phyloP scores from a whole-genome alignment of 2,888 invertebrate species.

The Theretra japonica region DNA sequence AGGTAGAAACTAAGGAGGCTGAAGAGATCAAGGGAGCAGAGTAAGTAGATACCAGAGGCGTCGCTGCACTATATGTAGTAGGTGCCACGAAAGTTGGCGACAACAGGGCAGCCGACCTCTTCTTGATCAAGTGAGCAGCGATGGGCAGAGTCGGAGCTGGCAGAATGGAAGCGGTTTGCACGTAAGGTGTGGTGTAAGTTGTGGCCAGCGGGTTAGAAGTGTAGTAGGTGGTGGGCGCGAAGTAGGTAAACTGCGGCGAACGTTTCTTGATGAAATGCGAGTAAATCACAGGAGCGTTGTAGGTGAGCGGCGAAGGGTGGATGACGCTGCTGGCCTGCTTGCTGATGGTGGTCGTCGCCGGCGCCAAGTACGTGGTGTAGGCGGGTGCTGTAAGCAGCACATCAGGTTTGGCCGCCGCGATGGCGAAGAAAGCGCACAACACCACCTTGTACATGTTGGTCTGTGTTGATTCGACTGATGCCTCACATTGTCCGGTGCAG shows the following conservation, averaged over 20 bases:
- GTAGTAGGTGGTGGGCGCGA: constrained; percentile 50
- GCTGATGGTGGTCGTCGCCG: constrained; percentile 67
- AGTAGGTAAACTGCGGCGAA: constrained; percentile 39
- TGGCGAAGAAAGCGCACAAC: constrained; percentile 85
- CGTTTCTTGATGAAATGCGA: constrained; percentile 61
- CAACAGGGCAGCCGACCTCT: constrained; percentile 55
- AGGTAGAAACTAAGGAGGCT: constrained; percentile 54
- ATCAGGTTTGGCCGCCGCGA: constrained; percentile 77
- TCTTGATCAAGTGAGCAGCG: constrained; percentile 65
- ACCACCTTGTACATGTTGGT: constrained; percentile 84
- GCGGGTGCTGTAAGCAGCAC: constrained; percentile 38
- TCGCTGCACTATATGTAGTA: constrained; percentile 44
- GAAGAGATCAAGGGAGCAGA: constrained; percentile 53
- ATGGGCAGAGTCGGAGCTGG: constrained; percentile 46
- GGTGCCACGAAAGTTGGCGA: constrained; percentile 47
- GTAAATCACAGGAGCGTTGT: constrained; percentile 58
- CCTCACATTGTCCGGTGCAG: constrained; percentile 45
- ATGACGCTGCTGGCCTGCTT: constrained; percentile 75
- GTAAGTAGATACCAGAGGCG: constrained; percentile 57
- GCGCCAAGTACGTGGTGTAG: constrained; percentile 55
- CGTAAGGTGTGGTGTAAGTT: constrained; percentile 42
- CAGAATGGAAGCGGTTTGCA: constrained; percentile 42
- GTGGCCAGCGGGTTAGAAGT: constrained; percentile 44
- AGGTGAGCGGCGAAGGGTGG: constrained; percentile 68
- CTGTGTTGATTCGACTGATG: constrained; percentile 79